Evolutionary conservation across 2,113 vertebrate genomes (phyloP), one percentile per base, ranked within the genome.

Genomic region (Coturnix japonica): DNA sequence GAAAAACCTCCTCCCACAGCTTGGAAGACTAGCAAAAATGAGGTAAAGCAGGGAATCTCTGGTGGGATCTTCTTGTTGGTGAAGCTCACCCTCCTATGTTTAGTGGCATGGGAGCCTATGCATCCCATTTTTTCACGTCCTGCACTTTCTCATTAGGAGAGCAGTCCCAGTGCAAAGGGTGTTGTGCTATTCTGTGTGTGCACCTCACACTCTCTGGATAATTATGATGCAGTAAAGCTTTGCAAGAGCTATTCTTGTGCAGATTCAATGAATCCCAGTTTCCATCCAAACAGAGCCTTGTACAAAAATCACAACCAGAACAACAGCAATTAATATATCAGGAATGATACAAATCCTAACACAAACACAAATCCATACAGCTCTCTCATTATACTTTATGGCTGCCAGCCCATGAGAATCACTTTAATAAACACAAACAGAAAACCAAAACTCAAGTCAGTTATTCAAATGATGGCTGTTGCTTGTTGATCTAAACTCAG

Each of bases 311-410:
- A 41, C 71, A 76, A 41, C 37, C 37, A 69, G 90, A 95, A 67
- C 54, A 95, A 91, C 74, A 56, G 47, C 46, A 89, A 93, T 91
- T 86, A 89, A 76, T 79, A 59, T 13, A 89, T 72, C 54, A 92
- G 89, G 63, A 82, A 89, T 31, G 35, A 41, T 31, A 72, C 44
- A 81, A 81, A 79, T 71, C 57, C 69, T 89, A 81, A 86, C 30
- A 60, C 53, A 73, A 31, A 59, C 3, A 53, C 6, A 65, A 75
- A 76, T 44, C 74, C 43, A 61, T 33, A 28, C 28, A 79, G 37
- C 17, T 72, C 60, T 39, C 35, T 79, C 33, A 15, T 20, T 18
- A 4, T 18, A 57, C 69, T 85, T 91, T 63, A 87, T 9, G 11
- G 44, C 25, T 66, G 63, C 17, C 15, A 82, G 71, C n/a, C 71